Conservation (phyloP, 2,888 invertebrate species). For the Phrixothrix hirtus region DNA sequence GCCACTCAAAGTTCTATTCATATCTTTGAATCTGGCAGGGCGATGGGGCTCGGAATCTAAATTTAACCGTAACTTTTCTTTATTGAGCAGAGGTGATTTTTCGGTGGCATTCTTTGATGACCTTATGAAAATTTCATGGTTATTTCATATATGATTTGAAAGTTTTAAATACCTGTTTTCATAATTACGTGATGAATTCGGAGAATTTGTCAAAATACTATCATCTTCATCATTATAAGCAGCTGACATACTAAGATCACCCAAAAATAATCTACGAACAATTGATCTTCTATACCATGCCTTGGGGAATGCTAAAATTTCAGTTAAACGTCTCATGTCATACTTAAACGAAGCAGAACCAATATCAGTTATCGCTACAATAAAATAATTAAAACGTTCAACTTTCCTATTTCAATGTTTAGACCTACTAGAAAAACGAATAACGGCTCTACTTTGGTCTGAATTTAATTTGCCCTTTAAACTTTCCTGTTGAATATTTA, state of each 20-base stretch:
- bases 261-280: conserved; percentile 88
- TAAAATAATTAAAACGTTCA: conserved; percentile 4
- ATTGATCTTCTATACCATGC: conserved; percentile 97
- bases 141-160: background rate
- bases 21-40: conserved; percentile 58
- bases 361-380: conserved; percentile 88
- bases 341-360: conserved; percentile 97
- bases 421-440: conserved; percentile 87
- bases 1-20: conserved; percentile 62
- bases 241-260: conserved; percentile 76
- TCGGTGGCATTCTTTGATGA: conserved; percentile 38
- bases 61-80: conserved; percentile 63
- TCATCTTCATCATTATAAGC: conserved; percentile 51
- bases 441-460: conserved; percentile 82
- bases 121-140: conserved; percentile 10
- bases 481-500: conserved; percentile 73
- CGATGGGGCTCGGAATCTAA: conserved; percentile 60
- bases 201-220: conserved; percentile 17
- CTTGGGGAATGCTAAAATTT: conserved; percentile 96
- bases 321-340: conserved; percentile 95
- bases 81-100: conserved; percentile 53
- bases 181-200: conserved; percentile 25
- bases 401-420: too few relatives aligned
- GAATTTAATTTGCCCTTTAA: conserved; percentile 51
- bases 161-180: conserved; percentile 24